Evolutionary conservation across 1,140 invertebrate species (phyloP).

Genomic region (Nomia melanderi): DNA sequence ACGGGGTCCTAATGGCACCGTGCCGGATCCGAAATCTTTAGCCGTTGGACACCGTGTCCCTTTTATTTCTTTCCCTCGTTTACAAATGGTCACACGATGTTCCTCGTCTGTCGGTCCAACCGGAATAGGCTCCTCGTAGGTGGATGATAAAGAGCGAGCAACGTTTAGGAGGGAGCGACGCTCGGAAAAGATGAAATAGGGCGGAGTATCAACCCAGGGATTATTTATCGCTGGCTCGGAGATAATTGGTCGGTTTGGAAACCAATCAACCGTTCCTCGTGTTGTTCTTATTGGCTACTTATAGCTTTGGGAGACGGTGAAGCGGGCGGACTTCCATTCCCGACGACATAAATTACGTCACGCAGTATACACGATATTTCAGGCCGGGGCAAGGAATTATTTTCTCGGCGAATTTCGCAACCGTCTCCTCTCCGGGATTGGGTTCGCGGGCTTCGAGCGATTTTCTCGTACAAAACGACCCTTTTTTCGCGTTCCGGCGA

Average conservation of each 20-base stretch:
- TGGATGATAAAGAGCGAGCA: conserved; percentile 41
- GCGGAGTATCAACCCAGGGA: conserved; percentile 16
- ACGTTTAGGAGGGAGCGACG: conserved; percentile 22
- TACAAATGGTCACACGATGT: conserved; percentile 57
- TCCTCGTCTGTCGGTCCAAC: conserved; percentile 13
- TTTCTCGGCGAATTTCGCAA: not conserved
- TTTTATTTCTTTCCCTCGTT: conserved; percentile 38
- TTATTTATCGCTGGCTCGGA: conserved; percentile 43
- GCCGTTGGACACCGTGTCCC: conserved; percentile 14
- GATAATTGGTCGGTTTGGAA: conserved; percentile 44
- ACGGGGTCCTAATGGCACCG: conserved; percentile 63
- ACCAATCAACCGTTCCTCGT: conserved; percentile 12
- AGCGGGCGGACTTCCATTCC: not conserved
- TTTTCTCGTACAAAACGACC: conserved; percentile 7
- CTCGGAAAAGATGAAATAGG: conserved; percentile 22
- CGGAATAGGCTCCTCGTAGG: conserved; percentile 10
- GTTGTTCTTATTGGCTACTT: conserved; percentile 4
- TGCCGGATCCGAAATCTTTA: conserved; percentile 42
- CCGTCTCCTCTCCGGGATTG: not conserved
- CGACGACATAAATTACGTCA: not conserved
- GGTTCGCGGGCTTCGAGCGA: conserved; percentile 6
- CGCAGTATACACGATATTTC: not conserved
- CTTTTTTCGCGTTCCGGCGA: conserved; percentile 2
- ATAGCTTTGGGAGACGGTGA: too few relatives aligned
- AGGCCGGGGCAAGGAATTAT: not conserved